Base-by-base conservation (phyloP, 2,797 vertebrate genomes). In the Schizopygopsis malacanthus region DNA sequence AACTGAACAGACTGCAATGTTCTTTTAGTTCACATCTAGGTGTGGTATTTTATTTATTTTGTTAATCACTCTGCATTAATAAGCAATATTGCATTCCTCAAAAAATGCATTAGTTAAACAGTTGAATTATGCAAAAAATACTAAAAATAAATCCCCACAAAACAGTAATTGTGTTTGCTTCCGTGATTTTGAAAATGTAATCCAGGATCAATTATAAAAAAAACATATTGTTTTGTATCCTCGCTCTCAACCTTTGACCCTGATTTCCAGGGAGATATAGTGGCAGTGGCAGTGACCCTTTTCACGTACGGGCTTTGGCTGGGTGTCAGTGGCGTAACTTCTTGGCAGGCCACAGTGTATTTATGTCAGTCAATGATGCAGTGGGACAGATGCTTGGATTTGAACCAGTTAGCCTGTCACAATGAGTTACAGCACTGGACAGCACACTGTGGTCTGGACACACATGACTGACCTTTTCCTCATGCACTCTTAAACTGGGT, bases 361-460 rank as follows among this genome's bases (percentile, higher is more conserved):
- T 85, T 84, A 79, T 89, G 85, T 88, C 56, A 59, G 81, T 87
- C 81, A 82, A 89, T 91, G 91, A 93, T 80, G 65, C 61, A 81
- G 89, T 88, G 86, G 85, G 85, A 81, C 86, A 89, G 91, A 88
- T 89, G 84, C 77, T 65, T 83, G 20, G 85, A 83, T 77, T 91
- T 80, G 10, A 41, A 87, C 43, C 4, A 28, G 85, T 84, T 83
- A 82, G 85, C 11, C 89, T 91, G 88, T 88, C 84, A 77, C 59
- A 50, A 3, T 86, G 89, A 87, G 72, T 90, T 89, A 81, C 63
- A 82, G 70, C 67, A 72, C 69, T 85, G 75, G 39, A 85, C 54
- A 83, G 76, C 61, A 85, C 67, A 81, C 82, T 67, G 47, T 86
- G 80, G 78, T 75, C 45, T 47, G 50, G 75, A 47, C 79, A 87